Conservation (phyloP, 1,140 invertebrate species). For the Saccostrea glomerata region DNA sequence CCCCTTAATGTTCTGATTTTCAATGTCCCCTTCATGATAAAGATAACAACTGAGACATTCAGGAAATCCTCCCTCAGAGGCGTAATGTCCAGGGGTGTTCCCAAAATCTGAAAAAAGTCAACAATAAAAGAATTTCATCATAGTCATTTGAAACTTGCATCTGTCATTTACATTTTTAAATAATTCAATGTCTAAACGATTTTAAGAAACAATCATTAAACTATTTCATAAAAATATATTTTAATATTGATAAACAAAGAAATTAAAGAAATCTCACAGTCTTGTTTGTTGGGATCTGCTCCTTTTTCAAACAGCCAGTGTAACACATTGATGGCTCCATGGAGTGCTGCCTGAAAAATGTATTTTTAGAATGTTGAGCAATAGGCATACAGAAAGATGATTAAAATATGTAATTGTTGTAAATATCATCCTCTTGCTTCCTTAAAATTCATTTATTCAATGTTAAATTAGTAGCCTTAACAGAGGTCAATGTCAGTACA, state of each 20-base stretch:
- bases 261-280: slow-evolving; percentile 68
- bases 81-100: slow-evolving; percentile 75
- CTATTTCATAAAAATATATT: no score
- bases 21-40: slow-evolving; percentile 72
- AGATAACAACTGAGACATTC: slow-evolving; percentile 76
- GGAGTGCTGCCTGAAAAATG: slow-evolving; percentile 69
- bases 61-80: slow-evolving; percentile 70
- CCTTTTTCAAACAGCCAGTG: slow-evolving; percentile 77
- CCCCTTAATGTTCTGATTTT: slow-evolving; percentile 68
- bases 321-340: slow-evolving; percentile 72
- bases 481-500: no score
- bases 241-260: no score
- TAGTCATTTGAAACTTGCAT: not conserved
- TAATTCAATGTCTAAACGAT: not conserved
- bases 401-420: no score
- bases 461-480: no score
- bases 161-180: not conserved
- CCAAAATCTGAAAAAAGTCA: slow-evolving; percentile 66
- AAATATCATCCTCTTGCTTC: no score
- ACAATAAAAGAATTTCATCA: not conserved
- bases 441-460: no score
- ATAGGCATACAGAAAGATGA: no score
- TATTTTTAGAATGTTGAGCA: no score
- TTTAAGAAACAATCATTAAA: no score
- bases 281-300: slow-evolving; percentile 72